A percentile compares a stretch with the other conserved stretches of the same genome.
Evolutionary conservation across 2,888 invertebrate species (phyloP).

Genomic region (Drosophila paucipuncta): DNA sequence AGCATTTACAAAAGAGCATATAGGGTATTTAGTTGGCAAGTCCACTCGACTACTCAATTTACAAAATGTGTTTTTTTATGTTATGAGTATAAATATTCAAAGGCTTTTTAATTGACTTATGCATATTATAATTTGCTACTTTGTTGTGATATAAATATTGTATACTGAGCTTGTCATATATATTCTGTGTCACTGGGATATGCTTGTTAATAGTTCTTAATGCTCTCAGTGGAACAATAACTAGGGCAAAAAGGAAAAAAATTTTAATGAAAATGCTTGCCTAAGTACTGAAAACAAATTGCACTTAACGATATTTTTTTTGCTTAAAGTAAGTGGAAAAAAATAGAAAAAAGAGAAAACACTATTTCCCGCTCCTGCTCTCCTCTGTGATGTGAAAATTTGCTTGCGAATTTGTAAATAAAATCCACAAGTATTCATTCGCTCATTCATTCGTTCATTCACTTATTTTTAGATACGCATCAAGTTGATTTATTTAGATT

Average conservation of each 20-base stretch:
- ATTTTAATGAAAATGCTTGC: not conserved
- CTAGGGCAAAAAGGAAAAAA: not conserved
- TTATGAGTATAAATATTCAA: slow-evolving; percentile 62
- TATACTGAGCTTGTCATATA: slow-evolving; percentile 52
- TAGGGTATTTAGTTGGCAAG: slow-evolving; percentile 9
- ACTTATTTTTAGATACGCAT: slow-evolving; percentile 73
- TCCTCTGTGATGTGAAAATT: slow-evolving; percentile 69
- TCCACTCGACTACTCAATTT: not conserved
- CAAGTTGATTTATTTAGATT: slow-evolving; percentile 82
- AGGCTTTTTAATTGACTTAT: slow-evolving; percentile 75
- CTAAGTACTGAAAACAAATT: slow-evolving; percentile 32
- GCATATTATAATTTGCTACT: slow-evolving; percentile 66
- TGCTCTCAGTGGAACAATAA: slow-evolving; percentile 32
- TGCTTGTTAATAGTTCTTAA: slow-evolving; percentile 60
- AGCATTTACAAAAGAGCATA: not conserved
- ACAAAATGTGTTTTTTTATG: not conserved
- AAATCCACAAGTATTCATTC: slow-evolving; percentile 67
- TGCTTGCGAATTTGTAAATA: slow-evolving; percentile 82
- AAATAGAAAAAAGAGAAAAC: not conserved
- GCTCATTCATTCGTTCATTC: slow-evolving; percentile 42
- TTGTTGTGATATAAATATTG: slow-evolving; percentile 62
- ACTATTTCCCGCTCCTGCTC: not conserved
- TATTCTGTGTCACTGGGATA: slow-evolving; percentile 38
- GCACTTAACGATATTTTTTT: slow-evolving; percentile 26
- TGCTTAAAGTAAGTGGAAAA: slow-evolving; percentile 4